These are phyloP conservation scores for Pteromalus puparum DNA, from an alignment of 1,140 invertebrate species.

Conservation along the genomic window DNA sequence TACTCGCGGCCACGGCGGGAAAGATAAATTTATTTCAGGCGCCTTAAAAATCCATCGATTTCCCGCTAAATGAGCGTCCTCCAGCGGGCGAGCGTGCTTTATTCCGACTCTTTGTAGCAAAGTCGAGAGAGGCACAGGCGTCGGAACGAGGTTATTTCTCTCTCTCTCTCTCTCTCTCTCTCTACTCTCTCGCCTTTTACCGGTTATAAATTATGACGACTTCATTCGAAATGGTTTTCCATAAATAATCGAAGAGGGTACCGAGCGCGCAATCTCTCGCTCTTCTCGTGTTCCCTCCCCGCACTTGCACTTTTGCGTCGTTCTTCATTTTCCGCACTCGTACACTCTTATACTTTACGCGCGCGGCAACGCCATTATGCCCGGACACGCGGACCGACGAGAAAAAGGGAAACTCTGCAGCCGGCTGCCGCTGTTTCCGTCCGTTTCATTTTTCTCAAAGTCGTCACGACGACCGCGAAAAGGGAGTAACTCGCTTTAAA, in stretches of 20 bases:
- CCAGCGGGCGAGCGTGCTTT: neutral
- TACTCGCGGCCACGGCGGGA: too few species aligned
- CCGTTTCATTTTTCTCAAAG: slow-evolving; percentile 32
- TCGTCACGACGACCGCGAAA: neutral
- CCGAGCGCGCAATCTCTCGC: too few species aligned
- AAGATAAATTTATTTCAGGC: neutral
- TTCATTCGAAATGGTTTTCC: slow-evolving; percentile 44
- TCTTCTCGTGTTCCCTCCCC: too few species aligned
- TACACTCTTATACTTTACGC: too few species aligned
- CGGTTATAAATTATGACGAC: slow-evolving; percentile 48
- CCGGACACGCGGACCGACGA: neutral
- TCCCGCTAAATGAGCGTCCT: neutral
- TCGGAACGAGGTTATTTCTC: neutral
- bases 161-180: neutral
- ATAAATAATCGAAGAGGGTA: slow-evolving; percentile 44
- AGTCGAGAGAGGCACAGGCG: too few species aligned
- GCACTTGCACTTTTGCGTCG: neutral
- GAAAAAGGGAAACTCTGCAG: neutral
- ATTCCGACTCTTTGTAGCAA: neutral
- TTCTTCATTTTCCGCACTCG: neutral
- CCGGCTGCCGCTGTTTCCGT: neutral
- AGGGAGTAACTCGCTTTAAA: slow-evolving; percentile 46
- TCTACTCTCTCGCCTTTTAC: neutral
- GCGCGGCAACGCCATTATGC: neutral
- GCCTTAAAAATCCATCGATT: neutral